Evolutionary conservation across 2,113 vertebrate species (phyloP).

Genomic region (Silurus meridionalis): DNA sequence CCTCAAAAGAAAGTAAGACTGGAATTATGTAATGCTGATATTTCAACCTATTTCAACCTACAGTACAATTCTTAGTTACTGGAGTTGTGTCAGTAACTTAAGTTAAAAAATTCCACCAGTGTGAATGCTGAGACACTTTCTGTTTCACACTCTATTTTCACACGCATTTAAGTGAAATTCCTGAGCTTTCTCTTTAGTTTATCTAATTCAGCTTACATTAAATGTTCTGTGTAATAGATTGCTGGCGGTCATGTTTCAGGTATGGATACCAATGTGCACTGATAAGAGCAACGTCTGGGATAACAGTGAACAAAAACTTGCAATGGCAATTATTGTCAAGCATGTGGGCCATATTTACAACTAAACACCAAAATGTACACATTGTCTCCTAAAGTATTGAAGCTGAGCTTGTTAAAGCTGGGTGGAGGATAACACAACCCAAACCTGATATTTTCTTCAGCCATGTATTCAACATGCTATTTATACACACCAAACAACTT

Average conservation of each 20-base stretch:
- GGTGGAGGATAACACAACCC: constrained; percentile 57
- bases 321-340: background rate
- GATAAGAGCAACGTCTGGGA: background rate
- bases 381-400: background rate
- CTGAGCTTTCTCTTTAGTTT: background rate
- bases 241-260: background rate
- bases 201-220: background rate
- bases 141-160: background rate
- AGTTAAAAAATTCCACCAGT: background rate
- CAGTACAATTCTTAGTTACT: background rate
- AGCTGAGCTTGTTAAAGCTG: constrained; percentile 15
- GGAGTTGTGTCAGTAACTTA: background rate
- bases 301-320: background rate
- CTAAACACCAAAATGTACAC: background rate
- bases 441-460: constrained; percentile 54
- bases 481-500: constrained; percentile 68
- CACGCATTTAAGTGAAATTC: background rate
- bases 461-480: constrained; percentile 61
- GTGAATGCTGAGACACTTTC: background rate
- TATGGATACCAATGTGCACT: background rate
- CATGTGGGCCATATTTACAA: background rate
- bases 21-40: background rate
- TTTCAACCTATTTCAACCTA: background rate
- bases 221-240: background rate
- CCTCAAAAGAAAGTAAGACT: background rate